Evolutionary conservation across 2,797 vertebrate species (phyloP).

Genomic region (Adrianichthys oophorus): DNA sequence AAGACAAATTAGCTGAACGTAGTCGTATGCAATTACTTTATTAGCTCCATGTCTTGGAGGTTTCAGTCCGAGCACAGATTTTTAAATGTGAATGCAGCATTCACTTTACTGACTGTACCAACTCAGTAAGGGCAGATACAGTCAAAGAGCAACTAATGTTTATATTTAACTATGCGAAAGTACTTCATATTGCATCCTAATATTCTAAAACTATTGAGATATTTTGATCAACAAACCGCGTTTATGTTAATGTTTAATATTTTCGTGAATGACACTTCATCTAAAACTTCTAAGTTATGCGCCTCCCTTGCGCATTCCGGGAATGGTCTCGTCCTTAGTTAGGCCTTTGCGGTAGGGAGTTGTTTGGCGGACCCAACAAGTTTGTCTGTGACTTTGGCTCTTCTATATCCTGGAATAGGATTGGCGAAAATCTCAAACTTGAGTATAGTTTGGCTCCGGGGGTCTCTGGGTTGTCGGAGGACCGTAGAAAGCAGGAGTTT

Average conservation of each 20-base stretch:
- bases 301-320: constrained; percentile 62
- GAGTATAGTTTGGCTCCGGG: neutral
- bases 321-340: constrained; percentile 66
- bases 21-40: neutral
- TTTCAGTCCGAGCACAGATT: constrained; percentile 27
- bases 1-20: too few relatives aligned
- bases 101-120: too few relatives aligned
- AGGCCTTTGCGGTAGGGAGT: constrained; percentile 81
- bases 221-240: too few relatives aligned
- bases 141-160: too few relatives aligned
- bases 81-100: constrained; percentile 45
- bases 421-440: constrained; percentile 3
- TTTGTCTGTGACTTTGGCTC: constrained; percentile 68
- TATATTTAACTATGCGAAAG: too few relatives aligned
- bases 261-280: neutral
- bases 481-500: constrained; percentile 31
- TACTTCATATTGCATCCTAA: rapidly evolving
- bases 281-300: constrained; percentile 6
- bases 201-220: rapidly evolving
- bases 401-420: constrained; percentile 41
- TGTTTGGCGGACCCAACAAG: constrained; percentile 70
- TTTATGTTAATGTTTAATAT: too few relatives aligned
- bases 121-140: too few relatives aligned
- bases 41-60: constrained; percentile 37
- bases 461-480: constrained; percentile 16